Evolutionary conservation across 2,113 vertebrate species (phyloP).

Genomic region (Podarcis cretensis): DNA sequence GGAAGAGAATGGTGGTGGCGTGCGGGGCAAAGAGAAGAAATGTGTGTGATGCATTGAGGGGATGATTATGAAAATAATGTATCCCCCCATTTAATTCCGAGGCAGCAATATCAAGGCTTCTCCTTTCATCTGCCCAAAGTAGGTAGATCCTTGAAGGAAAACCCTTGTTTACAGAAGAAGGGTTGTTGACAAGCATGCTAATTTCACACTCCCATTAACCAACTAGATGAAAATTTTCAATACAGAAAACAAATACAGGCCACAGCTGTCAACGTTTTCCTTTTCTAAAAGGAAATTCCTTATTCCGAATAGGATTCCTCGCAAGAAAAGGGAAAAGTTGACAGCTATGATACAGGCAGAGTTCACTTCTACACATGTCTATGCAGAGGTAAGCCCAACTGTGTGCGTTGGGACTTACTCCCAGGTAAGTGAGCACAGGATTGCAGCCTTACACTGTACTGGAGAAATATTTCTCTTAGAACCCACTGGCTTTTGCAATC

Average conservation of each 20-base stretch:
- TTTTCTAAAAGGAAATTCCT: too few relatives aligned
- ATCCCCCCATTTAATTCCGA: neutral
- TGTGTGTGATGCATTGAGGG: neutral
- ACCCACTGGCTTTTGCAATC: neutral
- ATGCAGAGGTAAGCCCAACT: neutral
- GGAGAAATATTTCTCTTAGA: neutral
- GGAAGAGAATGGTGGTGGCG: neutral
- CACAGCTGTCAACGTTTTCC: too few relatives aligned
- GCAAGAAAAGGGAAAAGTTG: too few relatives aligned
- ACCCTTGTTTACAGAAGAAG: neutral
- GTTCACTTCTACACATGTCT: neutral
- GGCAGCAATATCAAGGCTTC: neutral
- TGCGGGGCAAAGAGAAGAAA: neutral
- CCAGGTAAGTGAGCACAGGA: neutral
- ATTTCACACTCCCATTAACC: neutral
- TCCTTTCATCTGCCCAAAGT: neutral
- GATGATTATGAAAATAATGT: neutral
- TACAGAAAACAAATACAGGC: neutral
- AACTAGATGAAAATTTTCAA: neutral
- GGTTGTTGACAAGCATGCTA: neutral
- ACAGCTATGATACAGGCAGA: neutral
- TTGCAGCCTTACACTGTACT: neutral
- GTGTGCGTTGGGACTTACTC: neutral
- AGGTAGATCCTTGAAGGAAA: neutral
- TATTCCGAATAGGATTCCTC: too few relatives aligned